Base-by-base conservation (phyloP, 2,113 vertebrate species). In the Corythoichthys intestinalis region DNA sequence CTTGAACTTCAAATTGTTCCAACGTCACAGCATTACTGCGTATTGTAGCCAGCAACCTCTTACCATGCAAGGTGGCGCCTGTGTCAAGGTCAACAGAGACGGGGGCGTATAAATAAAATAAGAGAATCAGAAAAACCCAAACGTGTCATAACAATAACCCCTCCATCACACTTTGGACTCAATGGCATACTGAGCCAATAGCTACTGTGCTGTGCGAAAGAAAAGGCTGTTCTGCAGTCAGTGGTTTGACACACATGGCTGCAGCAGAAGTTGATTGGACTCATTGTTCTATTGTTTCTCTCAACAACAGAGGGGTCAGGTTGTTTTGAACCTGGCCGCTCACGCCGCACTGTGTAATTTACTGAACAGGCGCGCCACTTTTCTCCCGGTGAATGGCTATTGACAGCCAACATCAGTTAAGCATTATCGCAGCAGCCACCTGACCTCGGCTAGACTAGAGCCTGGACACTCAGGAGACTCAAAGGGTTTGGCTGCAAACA, bases 211-310 rank as follows among this genome's bases (percentile, higher is more conserved):
- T 70, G 75, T 74, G 78, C 83, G 83, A 87, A 87, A 84, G 82
- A 87, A 84, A 83, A 85, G 11, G 83, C 83, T 67, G 74, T 85
- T 86, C 87, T 86, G 77, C 79, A 79, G 84, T 83, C 83, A 71
- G 80, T 81, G 78, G 79, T 72, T 56, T 74, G 81, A 87, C 82
- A 82, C 85, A 84, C 77, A 81, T 77, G 84, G 83, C 70, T 65
- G 84, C 71, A 67, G 80, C 76, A 86, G 82, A 77, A 80, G 86
- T 85, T 89, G 88, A 92, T 89, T 88, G 85, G 84, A 79, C 84
- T 86, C 83, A 86, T 89, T 88, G 87, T 91, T 89, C 82, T 78
- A 87, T 89, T 85, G 88, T 90, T 88, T 88, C 77, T 86, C 74
- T 71, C 74, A 79, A 88, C 84, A 88, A 86, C 86, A 78, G 71